phyloP scores from a whole-genome alignment of 2,888 invertebrate species.

The Pammene aurita region DNA sequence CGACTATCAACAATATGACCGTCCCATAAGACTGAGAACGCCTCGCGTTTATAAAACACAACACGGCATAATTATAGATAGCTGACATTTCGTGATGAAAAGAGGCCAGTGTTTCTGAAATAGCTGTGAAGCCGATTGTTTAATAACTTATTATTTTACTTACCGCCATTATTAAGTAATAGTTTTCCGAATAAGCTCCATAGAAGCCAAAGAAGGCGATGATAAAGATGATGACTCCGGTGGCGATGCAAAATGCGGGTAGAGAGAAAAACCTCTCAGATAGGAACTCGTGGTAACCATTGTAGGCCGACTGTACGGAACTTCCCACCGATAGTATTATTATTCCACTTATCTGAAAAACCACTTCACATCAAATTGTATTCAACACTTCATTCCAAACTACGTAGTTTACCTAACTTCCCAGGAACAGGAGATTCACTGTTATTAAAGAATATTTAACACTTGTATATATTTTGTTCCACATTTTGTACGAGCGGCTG shows the following conservation, averaged over 20 bases:
- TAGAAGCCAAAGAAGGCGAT: slow-evolving; percentile 95
- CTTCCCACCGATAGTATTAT: slow-evolving; percentile 89
- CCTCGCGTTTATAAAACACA: slow-evolving; percentile 30
- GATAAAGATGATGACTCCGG: slow-evolving; percentile 88
- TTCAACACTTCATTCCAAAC: slow-evolving; percentile 36
- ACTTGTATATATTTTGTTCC: slow-evolving; percentile 74
- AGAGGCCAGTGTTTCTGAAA: slow-evolving; percentile 43
- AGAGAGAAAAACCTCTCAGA: slow-evolving; percentile 87
- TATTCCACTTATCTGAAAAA: slow-evolving; percentile 90
- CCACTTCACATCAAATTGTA: slow-evolving; percentile 43
- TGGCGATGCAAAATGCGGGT: slow-evolving; percentile 87
- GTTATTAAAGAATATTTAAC: slow-evolving; percentile 73
- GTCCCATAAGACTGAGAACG: slow-evolving; percentile 35
- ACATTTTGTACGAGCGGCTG: slow-evolving; percentile 63
- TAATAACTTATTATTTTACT: slow-evolving; percentile 57
- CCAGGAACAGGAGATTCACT: slow-evolving; percentile 74
- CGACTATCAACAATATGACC: slow-evolving; percentile 27
- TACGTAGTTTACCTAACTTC: slow-evolving; percentile 57
- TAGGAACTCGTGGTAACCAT: slow-evolving; percentile 86
- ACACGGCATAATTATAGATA: slow-evolving; percentile 46
- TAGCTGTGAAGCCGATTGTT: slow-evolving; percentile 20
- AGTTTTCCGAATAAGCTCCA: slow-evolving; percentile 93
- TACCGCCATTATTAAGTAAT: slow-evolving; percentile 90
- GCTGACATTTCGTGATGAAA: slow-evolving; percentile 48
- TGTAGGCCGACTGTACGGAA: slow-evolving; percentile 86